Conservation (phyloP, 2,113 vertebrate species). For the Elephantulus edwardii region DNA sequence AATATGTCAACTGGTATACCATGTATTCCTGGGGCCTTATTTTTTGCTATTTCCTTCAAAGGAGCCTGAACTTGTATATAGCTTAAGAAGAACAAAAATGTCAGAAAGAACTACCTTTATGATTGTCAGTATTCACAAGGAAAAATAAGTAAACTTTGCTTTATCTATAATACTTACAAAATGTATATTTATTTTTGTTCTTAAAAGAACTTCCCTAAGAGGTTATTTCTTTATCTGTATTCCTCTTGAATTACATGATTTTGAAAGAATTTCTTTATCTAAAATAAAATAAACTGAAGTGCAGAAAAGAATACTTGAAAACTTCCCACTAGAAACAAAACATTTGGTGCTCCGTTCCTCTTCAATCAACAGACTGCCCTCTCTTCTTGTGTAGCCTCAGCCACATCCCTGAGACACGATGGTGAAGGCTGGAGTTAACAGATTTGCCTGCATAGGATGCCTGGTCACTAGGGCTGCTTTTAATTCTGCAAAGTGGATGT, state of each 20-base stretch:
- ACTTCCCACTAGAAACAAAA: constrained; percentile 20
- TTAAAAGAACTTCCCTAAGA: constrained; percentile 18
- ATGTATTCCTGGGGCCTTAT: no score
- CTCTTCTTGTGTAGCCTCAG: no score
- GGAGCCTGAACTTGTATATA: no score
- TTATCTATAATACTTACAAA: not conserved
- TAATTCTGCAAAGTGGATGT: no score
- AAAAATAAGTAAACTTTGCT: not conserved
- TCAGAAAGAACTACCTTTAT: not conserved
- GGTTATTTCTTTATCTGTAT: constrained; percentile 37
- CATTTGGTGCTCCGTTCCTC: no score
- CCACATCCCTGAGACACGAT: no score
- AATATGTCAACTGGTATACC: no score
- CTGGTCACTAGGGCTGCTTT: no score
- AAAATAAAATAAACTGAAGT: constrained; percentile 1
- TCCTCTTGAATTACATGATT: constrained; percentile 8
- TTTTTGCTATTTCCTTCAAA: no score
- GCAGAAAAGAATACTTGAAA: not conserved
- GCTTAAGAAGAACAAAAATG: not conserved
- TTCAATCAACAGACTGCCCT: no score
- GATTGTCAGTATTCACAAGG: not conserved
- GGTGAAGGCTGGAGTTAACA: no score
- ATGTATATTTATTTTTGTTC: constrained; percentile 19
- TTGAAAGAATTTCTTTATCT: not conserved
- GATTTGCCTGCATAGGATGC: no score